Base-by-base conservation (phyloP, 2,113 vertebrate genomes). In the Myrmophylax atrothorax region DNA sequence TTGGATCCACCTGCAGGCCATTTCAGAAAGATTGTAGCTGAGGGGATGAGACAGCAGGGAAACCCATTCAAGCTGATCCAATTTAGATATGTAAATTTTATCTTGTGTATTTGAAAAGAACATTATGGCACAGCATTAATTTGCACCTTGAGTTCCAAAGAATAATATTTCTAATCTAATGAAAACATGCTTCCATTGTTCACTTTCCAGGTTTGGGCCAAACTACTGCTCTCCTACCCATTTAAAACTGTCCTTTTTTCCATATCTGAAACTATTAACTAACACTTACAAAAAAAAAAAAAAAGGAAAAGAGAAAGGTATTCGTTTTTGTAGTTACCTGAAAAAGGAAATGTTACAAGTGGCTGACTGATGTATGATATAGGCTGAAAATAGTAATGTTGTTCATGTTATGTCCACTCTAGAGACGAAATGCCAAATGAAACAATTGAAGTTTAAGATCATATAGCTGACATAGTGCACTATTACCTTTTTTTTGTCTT, bases 41-140 rank as follows among this genome's bases (percentile, higher is more conserved):
- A 95, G 93, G 74, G 80, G 88, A 92, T 84, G 75, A 97, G 94
- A 97, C 92, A 97, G 93, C 91, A 95, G 96, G 96, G 89, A 98
- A 98, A 96, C 91, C 94, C 94, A 97, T 96, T 97, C 93, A 91
- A 92, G 94, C 97, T 97, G 98, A 98, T 98, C 97, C 97, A 98
- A 98, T 98, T 98, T 98, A 98, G 98, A 98, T 98, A 98, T 98
- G 98, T 97, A 98, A 98, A 98, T 98, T 98, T 96, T 97, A 97
- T 97, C 97, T 95, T 86, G 50, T 85, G 93, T 84, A 90, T 94
- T 97, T 97, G 95, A 98, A 98, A 97, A 94, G 96, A 97, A 97
- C 96, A 95, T 97, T 96, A 97, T 89, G 90, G 93, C 68, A 68
- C 55, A 93, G 96, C 53, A 89, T 97, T 97, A 96, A 97, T 98